Evolutionary conservation across 2,888 invertebrate species (phyloP).

Genomic region (Alsophila aescularia): DNA sequence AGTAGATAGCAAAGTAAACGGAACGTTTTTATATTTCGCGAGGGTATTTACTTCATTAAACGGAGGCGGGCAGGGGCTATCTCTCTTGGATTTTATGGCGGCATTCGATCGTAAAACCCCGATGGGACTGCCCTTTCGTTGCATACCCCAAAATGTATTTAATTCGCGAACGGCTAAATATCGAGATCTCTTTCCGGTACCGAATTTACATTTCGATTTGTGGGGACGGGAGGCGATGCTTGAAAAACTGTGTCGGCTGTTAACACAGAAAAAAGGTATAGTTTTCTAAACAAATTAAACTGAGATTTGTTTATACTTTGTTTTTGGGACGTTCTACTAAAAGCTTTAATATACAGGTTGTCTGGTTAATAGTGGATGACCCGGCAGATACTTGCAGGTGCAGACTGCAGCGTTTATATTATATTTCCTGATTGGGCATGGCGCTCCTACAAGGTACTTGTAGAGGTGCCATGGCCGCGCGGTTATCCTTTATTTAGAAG

Average conservation of each 20-base stretch:
- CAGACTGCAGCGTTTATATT: too few species aligned
- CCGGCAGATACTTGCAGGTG: too few species aligned
- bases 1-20: slow-evolving; percentile 27
- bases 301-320: too few species aligned
- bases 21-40: slow-evolving; percentile 41
- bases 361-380: too few species aligned
- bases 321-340: too few species aligned
- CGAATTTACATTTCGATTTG: slow-evolving; percentile 20
- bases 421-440: too few species aligned
- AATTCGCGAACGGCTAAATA: slow-evolving; percentile 23
- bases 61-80: slow-evolving; percentile 36
- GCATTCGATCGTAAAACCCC: slow-evolving; percentile 42
- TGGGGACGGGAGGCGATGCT: background rate
- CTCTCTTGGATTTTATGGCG: slow-evolving; percentile 44
- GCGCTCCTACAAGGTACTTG: too few species aligned
- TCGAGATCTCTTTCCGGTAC: slow-evolving; percentile 12
- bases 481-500: too few species aligned
- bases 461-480: too few species aligned
- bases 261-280: background rate
- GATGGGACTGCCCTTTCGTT: slow-evolving; percentile 38
- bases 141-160: slow-evolving; percentile 36
- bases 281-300: background rate
- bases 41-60: slow-evolving; percentile 48
- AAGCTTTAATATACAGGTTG: too few species aligned
- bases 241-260: background rate